Evolutionary conservation across 1,140 invertebrate species (phyloP).

Genomic region (Lasioglossum albipes): DNA sequence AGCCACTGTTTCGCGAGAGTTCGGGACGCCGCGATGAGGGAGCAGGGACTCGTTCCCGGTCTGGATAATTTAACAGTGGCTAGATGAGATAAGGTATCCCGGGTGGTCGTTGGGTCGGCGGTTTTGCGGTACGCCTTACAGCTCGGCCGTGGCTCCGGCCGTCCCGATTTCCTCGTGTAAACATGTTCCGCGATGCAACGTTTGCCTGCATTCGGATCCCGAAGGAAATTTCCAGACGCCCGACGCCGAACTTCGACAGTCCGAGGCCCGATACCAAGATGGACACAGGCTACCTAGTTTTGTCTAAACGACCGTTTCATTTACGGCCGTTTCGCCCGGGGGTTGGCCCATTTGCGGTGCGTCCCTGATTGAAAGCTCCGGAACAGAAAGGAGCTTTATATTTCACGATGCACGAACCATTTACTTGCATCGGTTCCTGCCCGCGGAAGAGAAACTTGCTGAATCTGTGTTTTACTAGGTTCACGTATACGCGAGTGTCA

Average conservation of each 20-base stretch:
- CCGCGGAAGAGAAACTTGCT: too few species aligned
- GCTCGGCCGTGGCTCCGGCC: constrained; percentile 10
- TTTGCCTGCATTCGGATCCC: constrained; percentile 28
- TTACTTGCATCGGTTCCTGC: too few species aligned
- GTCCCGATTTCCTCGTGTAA: constrained; percentile 59
- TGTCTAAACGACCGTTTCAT: constrained; percentile 30
- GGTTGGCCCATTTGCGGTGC: neutral
- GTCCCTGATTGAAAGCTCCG: neutral
- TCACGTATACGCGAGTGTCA: too few species aligned
- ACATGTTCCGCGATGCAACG: constrained; percentile 49
- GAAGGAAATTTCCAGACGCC: constrained; percentile 37
- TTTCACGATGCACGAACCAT: too few species aligned
- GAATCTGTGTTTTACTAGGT: too few species aligned
- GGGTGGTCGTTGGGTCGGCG: constrained; percentile 55
- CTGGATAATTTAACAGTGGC: constrained; percentile 69
- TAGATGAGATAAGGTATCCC: constrained; percentile 68
- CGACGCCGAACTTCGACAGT: neutral
- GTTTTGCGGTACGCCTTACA: constrained; percentile 60
- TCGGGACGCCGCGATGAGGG: constrained; percentile 33
- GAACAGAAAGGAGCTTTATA: neutral
- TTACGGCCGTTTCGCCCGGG: neutral
- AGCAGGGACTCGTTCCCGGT: constrained; percentile 23
- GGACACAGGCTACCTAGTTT: neutral
- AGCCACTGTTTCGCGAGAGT: constrained; percentile 50
- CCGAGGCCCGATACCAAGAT: constrained; percentile 8